Base-by-base conservation (phyloP, 1,140 invertebrate species). In the Zaprionus gabonicus region DNA sequence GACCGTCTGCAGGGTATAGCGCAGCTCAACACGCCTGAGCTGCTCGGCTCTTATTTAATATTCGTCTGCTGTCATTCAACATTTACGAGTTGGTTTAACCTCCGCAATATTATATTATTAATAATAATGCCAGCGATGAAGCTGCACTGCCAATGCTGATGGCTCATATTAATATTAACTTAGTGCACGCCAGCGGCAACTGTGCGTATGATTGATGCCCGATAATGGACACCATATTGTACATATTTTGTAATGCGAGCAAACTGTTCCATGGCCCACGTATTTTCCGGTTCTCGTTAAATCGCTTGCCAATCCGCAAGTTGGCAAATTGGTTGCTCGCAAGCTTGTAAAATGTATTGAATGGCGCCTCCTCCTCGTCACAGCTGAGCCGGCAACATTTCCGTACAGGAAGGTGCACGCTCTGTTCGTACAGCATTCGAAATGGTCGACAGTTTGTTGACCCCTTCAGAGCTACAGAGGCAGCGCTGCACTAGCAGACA, bases 191-290 rank as follows among this genome's bases (percentile, higher is more conserved):
- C 28, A 58, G 60, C 4, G 53, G 17, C 57, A 53, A 60, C 46
- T 31, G 65, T 70, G 76, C 80, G 71, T 82, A 82, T 82, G 80
- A 81, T 68, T 81, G 80, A 81, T 82, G 51, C 67, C 62, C 31
- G 72, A 75, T 63, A 63, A 58, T 75, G 67, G 70, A 58, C 58
- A 27, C 28, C 31, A 66, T 57, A 28, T 72, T 72, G 63, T 31
- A 34, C 31, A 34, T 10, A 25, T 36, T 36, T 38, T 57, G 17
- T 38, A 64, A 64, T 71, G 55, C 12, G 46, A 25, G 27, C 67
- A 62, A 69, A 44, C 46, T 68, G 15, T 51, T 49, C 44, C 17
- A 36, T 31, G 28, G 46, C 62, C 38, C 34, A 20, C 27, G 49
- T 34, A 59, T 59, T 74, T 62, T 63, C 72, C 41, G 59, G 49